These are phyloP conservation scores for Anhinga anhinga DNA, from an alignment of 2,113 vertebrate species.

Conservation along the genomic window DNA sequence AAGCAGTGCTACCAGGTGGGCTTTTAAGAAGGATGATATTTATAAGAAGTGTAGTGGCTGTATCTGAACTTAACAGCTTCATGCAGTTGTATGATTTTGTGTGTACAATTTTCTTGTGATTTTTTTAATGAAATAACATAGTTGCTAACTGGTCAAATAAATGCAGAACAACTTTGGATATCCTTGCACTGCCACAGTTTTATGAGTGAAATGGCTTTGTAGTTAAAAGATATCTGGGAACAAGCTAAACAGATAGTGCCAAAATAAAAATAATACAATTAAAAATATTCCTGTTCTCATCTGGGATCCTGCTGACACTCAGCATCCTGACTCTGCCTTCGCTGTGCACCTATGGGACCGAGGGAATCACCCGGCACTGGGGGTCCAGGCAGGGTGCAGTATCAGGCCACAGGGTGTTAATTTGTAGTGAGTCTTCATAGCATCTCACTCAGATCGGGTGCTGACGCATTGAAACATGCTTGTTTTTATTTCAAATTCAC, in stretches of 20 bases:
- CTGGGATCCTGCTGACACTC: not conserved
- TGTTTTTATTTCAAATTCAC: not conserved
- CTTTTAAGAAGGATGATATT: not conserved
- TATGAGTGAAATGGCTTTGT: not conserved
- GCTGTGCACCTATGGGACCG: rapidly evolving
- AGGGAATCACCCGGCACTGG: not conserved
- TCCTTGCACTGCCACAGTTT: not conserved
- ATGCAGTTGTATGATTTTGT: not conserved
- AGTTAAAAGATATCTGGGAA: not conserved
- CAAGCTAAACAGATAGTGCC: not conserved
- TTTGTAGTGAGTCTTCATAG: not conserved
- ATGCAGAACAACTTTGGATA: not conserved
- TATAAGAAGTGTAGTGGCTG: not conserved
- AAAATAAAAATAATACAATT: not conserved
- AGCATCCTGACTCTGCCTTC: not conserved
- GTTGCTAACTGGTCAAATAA: not conserved
- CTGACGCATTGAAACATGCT: not conserved
- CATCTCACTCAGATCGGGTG: rapidly evolving
- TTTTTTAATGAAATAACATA: not conserved
- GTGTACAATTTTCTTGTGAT: not conserved
- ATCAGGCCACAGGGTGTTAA: no score
- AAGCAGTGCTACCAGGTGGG: constrained; percentile 42
- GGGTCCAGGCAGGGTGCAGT: not conserved
- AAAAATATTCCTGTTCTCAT: not conserved
- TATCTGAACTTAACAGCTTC: not conserved